Base-by-base conservation (phyloP, 2,888 invertebrate species). In the Lobophora halterata region DNA sequence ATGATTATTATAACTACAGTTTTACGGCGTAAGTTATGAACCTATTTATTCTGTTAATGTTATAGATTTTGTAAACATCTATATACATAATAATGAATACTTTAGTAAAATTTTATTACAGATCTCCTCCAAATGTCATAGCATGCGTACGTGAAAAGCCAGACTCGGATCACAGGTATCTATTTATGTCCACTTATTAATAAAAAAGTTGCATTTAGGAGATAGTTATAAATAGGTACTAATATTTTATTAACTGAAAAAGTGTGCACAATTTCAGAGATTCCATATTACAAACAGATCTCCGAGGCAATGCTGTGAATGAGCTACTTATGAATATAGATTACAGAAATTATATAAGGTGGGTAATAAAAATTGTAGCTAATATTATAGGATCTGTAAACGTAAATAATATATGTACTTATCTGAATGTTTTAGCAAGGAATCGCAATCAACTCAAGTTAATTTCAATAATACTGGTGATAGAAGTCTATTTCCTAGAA, bases 361-460 rank as follows among this genome's bases (percentile, higher is more conserved):
- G 42, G 33, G 41, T 36, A 24, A 29, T 46, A 24, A 34, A 26
- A 24, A 37, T 36, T n/a, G n/a, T n/a, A 14, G 4, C 8, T 8
- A 9, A 6, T 16, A 12, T 31, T 12, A 11, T 28, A 18, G 18
- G 7, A 23, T 17, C 17, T 18, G 12, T 11, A 11, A 3, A 6
- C 5, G 6, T 3, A n/a, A 23, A 5, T 6, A 7, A 5, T 36
- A 18, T 8, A 6, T 18, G 2, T 26, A 16, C 10, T 12, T 14
- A 21, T 23, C 14, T 11, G 2, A 31, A 21, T 25, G 23, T 59
- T 60, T 5, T 42, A 64, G 63, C 24, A 61, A 48, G 30, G 63
- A 64, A 56, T 65, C 77, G 2, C 77, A 78, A 56, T 70, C 61
- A 6, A 76, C 76, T 5, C 81, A 81, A 63, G 78, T 71, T 0